These are phyloP conservation scores for Drosophila gaucha DNA, from an alignment of 2,888 invertebrate species.

Conservation along the genomic window DNA sequence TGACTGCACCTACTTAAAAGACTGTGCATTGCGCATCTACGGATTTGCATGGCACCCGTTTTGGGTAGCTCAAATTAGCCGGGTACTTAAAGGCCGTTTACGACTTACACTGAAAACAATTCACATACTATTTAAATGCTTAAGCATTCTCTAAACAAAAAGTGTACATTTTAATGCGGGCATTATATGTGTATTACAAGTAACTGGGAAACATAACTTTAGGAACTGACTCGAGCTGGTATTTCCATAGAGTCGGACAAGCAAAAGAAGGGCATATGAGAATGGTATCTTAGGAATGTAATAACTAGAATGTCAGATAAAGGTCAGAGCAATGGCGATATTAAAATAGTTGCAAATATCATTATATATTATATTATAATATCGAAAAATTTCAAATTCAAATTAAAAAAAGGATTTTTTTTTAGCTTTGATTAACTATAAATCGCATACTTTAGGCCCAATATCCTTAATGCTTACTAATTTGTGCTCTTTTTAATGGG, in stretches of 20 bases:
- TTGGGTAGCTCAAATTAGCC: slow-evolving; percentile 53
- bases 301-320: too few relatives aligned
- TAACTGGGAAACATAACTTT: not conserved
- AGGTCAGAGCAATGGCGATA: too few relatives aligned
- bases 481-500: too few relatives aligned
- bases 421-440: too few relatives aligned
- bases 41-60: slow-evolving; percentile 42
- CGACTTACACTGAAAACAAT: slow-evolving; percentile 41
- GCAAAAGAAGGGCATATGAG: not conserved
- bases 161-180: not conserved
- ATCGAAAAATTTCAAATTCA: too few relatives aligned
- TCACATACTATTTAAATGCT: slow-evolving; percentile 4
- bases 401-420: too few relatives aligned
- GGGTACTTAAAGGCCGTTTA: slow-evolving; percentile 47
- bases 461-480: too few relatives aligned
- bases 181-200: not conserved
- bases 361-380: too few relatives aligned
- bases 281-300: too few relatives aligned
- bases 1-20: slow-evolving; percentile 41
- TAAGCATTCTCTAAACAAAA: not conserved
- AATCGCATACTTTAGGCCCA: too few relatives aligned
- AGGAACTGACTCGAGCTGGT: not conserved
- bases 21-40: slow-evolving; percentile 23
- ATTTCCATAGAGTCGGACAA: not conserved
- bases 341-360: too few relatives aligned